Evolutionary conservation across 92 coral and sea anemone species (phyloP).

Genomic region (Paragorgia papillata): DNA sequence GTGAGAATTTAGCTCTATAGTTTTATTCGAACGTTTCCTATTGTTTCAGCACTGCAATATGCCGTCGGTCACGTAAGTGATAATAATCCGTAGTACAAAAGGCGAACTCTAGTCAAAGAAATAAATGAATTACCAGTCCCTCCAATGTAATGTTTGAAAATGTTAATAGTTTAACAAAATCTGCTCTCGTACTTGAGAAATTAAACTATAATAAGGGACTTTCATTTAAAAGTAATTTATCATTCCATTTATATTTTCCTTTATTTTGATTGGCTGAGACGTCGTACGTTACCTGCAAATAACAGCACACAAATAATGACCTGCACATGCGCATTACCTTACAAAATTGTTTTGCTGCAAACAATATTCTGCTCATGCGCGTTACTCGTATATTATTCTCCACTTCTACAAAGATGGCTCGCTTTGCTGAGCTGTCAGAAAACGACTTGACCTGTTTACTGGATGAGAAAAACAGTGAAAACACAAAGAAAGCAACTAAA

Average conservation of each 20-base stretch:
- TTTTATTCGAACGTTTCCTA: too few species aligned
- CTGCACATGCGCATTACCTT: neutral
- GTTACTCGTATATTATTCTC: neutral
- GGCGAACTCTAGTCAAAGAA: too few species aligned
- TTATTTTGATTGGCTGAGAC: neutral
- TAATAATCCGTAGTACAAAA: too few species aligned
- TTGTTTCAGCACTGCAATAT: too few species aligned
- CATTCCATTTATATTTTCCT: neutral
- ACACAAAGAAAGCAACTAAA: conserved; percentile 54
- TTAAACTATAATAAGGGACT: too few species aligned
- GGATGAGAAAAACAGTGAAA: conserved; percentile 22
- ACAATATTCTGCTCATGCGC: conserved; percentile 1
- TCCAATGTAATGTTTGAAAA: too few species aligned
- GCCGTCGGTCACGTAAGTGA: too few species aligned
- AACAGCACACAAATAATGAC: neutral
- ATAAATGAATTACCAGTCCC: too few species aligned
- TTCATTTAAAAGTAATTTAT: too few species aligned
- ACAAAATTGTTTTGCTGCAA: neutral
- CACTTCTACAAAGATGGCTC: neutral
- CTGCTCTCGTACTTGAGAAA: too few species aligned
- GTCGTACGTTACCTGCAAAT: neutral
- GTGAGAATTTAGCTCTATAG: too few species aligned
- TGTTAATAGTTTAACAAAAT: too few species aligned
- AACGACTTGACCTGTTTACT: neutral
- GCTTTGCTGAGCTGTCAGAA: neutral